phyloP scores from a whole-genome alignment of 2,797 vertebrate genomes.

The Perodicticus potto region DNA sequence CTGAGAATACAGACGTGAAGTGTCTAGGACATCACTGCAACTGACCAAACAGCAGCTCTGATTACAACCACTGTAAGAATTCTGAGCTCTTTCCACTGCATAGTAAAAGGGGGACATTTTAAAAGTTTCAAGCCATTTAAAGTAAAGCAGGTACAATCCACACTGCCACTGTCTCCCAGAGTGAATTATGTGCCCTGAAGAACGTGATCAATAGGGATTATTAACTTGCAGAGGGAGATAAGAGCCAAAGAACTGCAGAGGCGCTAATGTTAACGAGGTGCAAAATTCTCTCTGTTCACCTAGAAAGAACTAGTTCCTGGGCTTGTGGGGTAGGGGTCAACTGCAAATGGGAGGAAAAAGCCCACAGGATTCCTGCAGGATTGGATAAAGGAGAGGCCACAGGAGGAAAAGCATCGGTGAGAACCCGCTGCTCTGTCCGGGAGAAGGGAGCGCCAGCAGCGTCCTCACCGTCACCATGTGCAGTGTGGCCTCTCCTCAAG shows the following conservation, averaged over 20 bases:
- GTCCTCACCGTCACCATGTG: fast-evolving
- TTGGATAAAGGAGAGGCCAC: fast-evolving
- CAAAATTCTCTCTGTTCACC: not conserved
- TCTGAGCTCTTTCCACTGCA: not conserved
- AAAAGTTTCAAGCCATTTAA: conserved; percentile 36
- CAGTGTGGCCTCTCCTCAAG: fast-evolving
- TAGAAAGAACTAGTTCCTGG: not conserved
- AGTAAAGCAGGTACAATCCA: not conserved
- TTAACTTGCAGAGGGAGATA: not conserved
- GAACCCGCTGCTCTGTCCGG: not conserved
- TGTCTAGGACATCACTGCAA: too few species aligned
- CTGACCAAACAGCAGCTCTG: not conserved
- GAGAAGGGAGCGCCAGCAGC: not conserved
- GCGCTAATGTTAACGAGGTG: not conserved
- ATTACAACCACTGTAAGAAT: not conserved
- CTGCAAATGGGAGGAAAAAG: fast-evolving
- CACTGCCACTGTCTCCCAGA: not conserved
- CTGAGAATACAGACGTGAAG: too few species aligned
- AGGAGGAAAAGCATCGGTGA: not conserved
- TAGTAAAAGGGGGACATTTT: not conserved
- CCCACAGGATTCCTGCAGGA: not conserved
- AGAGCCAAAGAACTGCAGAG: not conserved
- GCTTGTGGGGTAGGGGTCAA: not conserved
- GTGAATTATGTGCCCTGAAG: not conserved
- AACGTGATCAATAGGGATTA: not conserved